These are phyloP conservation scores for Acrobasis consociella DNA, from an alignment of 2,888 invertebrate genomes.

Conservation along the genomic window DNA sequence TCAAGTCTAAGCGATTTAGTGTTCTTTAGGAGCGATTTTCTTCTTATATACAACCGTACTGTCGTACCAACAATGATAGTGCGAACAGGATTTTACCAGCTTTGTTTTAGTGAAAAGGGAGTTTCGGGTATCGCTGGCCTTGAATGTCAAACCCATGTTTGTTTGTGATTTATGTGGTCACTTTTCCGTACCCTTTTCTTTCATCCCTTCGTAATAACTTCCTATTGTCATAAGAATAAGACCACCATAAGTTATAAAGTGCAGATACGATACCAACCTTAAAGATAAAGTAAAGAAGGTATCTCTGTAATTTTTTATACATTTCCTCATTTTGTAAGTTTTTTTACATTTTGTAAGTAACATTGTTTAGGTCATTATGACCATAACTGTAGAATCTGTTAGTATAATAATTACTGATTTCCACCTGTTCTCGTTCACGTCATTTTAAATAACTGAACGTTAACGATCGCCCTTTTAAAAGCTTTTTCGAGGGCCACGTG, in stretches of 20 bases:
- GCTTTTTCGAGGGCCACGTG: too few relatives aligned
- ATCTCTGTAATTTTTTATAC: too few relatives aligned
- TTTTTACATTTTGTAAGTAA: too few relatives aligned
- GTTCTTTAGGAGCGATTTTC: constrained; percentile 34
- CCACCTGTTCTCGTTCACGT: too few relatives aligned
- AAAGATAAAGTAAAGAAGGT: not conserved
- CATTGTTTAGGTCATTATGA: too few relatives aligned
- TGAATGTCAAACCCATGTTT: constrained; percentile 24
- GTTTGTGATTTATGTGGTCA: constrained; percentile 28
- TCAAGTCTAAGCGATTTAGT: constrained; percentile 37
- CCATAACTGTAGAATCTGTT: too few relatives aligned
- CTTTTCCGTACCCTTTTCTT: constrained; percentile 24
- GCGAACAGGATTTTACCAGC: constrained; percentile 4
- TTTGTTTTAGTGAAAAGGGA: constrained; percentile 18
- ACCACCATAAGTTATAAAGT: constrained; percentile 24
- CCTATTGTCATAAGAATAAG: constrained; percentile 34
- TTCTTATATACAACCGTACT: constrained; percentile 22
- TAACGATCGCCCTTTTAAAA: too few relatives aligned
- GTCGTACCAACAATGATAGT: constrained; percentile 6
- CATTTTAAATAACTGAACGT: too few relatives aligned
- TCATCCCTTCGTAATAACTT: constrained; percentile 31
- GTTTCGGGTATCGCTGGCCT: constrained; percentile 19
- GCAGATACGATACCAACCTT: constrained; percentile 20
- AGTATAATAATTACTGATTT: too few relatives aligned
- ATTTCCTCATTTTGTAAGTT: too few relatives aligned